These are phyloP conservation scores for Agrotis ipsilon DNA, from an alignment of 2,888 invertebrate species.

Conservation along the genomic window DNA sequence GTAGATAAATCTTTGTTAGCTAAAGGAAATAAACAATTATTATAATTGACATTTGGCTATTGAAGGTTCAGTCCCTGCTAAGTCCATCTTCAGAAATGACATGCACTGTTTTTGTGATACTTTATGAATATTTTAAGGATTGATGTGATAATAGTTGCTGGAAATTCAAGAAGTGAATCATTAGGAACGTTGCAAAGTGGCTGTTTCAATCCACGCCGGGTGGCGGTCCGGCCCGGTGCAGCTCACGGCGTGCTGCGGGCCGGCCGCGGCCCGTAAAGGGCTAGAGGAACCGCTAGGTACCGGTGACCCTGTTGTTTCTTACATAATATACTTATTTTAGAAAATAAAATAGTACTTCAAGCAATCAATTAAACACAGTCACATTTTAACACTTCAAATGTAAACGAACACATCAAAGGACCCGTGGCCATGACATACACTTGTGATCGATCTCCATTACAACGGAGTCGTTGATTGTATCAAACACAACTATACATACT, in stretches of 20 bases:
- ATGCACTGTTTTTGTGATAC: too few relatives aligned
- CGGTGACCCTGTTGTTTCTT: constrained; percentile 15
- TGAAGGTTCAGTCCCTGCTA: too few relatives aligned
- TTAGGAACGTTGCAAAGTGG: too few relatives aligned
- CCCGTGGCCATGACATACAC: neutral
- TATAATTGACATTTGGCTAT: too few relatives aligned
- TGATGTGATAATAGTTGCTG: too few relatives aligned
- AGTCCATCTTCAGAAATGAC: too few relatives aligned
- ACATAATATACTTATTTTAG: constrained; percentile 17
- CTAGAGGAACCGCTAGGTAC: neutral
- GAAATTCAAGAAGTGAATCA: too few relatives aligned
- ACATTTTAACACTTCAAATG: constrained; percentile 17
- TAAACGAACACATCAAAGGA: neutral
- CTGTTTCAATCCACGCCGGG: too few relatives aligned
- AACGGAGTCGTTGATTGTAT: neutral
- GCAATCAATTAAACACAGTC: constrained; percentile 25
- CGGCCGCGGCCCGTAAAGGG: neutral
- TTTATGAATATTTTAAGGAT: too few relatives aligned
- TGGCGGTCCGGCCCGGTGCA: too few relatives aligned
- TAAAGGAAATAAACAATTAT: too few relatives aligned
- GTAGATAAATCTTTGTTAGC: too few relatives aligned
- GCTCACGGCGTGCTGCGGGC: neutral
- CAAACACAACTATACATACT: constrained; percentile 11
- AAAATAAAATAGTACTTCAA: constrained; percentile 17
- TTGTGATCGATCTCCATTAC: neutral